phyloP scores from a whole-genome alignment of 1,140 invertebrate genomes.

The Cardiocondyla obscurior region DNA sequence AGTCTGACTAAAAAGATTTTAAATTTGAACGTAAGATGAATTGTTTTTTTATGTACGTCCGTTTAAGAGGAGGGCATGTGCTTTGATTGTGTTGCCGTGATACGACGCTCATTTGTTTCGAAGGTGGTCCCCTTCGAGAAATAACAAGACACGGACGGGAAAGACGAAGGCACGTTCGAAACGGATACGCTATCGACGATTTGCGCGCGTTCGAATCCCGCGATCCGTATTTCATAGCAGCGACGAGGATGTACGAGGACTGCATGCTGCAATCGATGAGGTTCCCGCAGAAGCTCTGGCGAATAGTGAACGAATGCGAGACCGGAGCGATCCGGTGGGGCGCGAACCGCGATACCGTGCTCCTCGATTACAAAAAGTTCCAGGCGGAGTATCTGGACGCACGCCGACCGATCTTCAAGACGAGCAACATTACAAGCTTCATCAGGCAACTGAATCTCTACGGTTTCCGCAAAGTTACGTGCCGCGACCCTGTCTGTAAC shows the following conservation, averaged over 20 bases:
- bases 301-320: constrained; percentile 84
- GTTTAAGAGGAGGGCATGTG: no score
- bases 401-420: constrained; percentile 85
- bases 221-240: no score
- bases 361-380: constrained; percentile 85
- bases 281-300: constrained; percentile 87
- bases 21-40: no score
- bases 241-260: constrained; percentile 80
- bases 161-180: constrained; percentile 29
- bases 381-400: constrained; percentile 84
- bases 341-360: constrained; percentile 83
- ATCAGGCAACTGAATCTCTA: constrained; percentile 87
- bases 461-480: constrained; percentile 86
- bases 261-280: constrained; percentile 83
- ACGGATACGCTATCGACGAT: constrained; percentile 26
- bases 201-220: not conserved
- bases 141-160: not conserved
- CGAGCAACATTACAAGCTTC: constrained; percentile 86
- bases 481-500: constrained; percentile 84
- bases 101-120: constrained; percentile 63
- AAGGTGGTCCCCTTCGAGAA: constrained; percentile 1
- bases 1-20: no score
- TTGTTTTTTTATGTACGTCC: no score
- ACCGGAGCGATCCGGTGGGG: constrained; percentile 85
- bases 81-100: constrained; percentile 62